These are phyloP conservation scores for Tetranychus cinnabarinus DNA, from an alignment of 1,140 invertebrate genomes.

Conservation along the genomic window DNA sequence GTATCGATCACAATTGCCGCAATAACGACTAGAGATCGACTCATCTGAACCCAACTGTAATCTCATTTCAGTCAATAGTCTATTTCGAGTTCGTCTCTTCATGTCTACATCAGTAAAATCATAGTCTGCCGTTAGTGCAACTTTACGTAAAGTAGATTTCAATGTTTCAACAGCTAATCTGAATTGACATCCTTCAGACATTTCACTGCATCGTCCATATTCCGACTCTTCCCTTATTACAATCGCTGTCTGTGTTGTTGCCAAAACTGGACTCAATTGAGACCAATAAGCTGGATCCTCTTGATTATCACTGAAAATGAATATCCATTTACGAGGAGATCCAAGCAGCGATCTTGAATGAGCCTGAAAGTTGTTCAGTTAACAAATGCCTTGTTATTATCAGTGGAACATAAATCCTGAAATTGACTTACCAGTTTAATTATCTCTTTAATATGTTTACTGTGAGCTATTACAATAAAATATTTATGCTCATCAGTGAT, in stretches of 20 bases:
- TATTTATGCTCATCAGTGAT: neutral
- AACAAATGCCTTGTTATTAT: neutral
- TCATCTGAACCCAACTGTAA: neutral
- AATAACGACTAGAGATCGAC: neutral
- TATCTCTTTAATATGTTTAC: neutral
- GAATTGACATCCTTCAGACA: slow-evolving; percentile 5
- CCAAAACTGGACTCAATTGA: neutral
- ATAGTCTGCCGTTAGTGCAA: neutral
- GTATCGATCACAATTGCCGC: slow-evolving; percentile 8
- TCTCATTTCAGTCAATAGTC: slow-evolving; percentile 4
- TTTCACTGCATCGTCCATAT: neutral
- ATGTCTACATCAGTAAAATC: neutral
- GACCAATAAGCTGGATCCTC: neutral
- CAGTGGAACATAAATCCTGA: neutral
- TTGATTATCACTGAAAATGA: neutral
- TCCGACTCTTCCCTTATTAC: neutral
- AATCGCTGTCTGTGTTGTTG: neutral
- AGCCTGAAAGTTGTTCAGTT: neutral
- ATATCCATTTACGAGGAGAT: neutral
- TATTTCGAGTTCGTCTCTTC: slow-evolving; percentile 3
- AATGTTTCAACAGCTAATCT: slow-evolving; percentile 1
- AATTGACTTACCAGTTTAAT: neutral
- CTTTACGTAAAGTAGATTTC: neutral
- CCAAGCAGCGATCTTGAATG: neutral
- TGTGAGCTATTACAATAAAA: neutral